Base-by-base conservation (phyloP, 2,888 invertebrate species). In the Melitaea athalia region DNA sequence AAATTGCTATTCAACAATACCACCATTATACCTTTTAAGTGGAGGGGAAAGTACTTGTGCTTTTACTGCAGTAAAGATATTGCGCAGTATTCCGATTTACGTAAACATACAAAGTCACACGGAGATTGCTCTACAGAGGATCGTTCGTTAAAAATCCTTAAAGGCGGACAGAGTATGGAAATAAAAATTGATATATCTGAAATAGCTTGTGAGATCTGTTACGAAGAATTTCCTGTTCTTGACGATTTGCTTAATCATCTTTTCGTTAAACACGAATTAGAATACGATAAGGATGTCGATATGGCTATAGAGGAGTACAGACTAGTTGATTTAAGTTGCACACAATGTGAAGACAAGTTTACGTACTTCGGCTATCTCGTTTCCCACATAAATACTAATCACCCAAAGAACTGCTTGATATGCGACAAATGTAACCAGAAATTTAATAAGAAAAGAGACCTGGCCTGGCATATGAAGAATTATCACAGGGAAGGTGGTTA, bases 21-120 rank as follows among this genome's bases (percentile, higher is more conserved):
- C 0, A 77, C 90, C 0, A 82, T 91, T 0, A 86, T 92, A 79
- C 92, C 92, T 2, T 92, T 92, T 78, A 92, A 92, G 75, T 92
- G 92, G 91, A 82, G 92, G n/a, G 91, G 91, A 5, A 89, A 87
- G 77, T 92, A 92, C 68, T 78, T 91, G 0, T 92, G 92, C 73
- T 92, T 92, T 76, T 90, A 87, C 77, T 92, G 92, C 69, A 91
- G 92, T 68, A 87, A 89, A 81, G 83, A 89, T 65, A 75, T 89
- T 0, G 62, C 84, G 0, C 86, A 88, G 38, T 89, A 90, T 69
- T 67, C 78, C 0, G 90, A 91, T 50, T 70, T 92, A 1, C 78
- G 85, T 15, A 83, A 83, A 67, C 92, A 92, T 50, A 92, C 91
- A 0, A 87, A 86, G 69, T 83, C 83, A 0, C 92, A 92, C 69